Conservation (phyloP, 35 echinoderm and acorn worm species). For the Chiridota heheva region DNA sequence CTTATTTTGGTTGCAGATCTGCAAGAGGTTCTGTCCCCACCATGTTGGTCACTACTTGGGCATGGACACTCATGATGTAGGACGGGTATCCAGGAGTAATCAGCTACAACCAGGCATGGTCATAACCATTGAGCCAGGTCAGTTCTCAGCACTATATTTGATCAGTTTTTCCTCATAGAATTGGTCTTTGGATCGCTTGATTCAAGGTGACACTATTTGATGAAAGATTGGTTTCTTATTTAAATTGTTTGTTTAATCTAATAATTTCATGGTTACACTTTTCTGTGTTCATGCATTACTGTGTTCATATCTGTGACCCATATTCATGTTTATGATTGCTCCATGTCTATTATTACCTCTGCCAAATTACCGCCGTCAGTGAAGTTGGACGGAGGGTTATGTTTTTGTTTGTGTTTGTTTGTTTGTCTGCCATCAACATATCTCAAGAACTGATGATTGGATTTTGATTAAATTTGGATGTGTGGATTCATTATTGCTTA, state of each 20-base stretch:
- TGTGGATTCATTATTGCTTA: too few species aligned
- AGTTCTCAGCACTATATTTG: not conserved
- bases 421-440: too few species aligned
- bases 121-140: constrained; percentile 96
- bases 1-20: constrained; percentile 41
- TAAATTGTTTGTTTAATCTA: not conserved
- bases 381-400: too few species aligned
- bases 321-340: not conserved
- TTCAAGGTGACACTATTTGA: not conserved
- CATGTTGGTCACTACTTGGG: constrained; percentile 95
- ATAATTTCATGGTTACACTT: not conserved
- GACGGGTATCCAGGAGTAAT: constrained; percentile 75
- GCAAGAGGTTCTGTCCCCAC: constrained; percentile 88
- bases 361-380: too few species aligned
- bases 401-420: too few species aligned
- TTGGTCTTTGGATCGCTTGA: not conserved
- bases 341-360: too few species aligned
- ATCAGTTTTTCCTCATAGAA: not conserved
- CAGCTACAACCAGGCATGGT: constrained; percentile 93
- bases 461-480: too few species aligned
- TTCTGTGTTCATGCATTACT: not conserved
- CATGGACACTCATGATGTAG: constrained; percentile 94
- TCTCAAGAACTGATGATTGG: too few species aligned
- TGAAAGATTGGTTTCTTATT: not conserved
- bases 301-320: not conserved